These are phyloP conservation scores for Drosophila melanica DNA, from an alignment of 1,140 invertebrate genomes.

Conservation along the genomic window DNA sequence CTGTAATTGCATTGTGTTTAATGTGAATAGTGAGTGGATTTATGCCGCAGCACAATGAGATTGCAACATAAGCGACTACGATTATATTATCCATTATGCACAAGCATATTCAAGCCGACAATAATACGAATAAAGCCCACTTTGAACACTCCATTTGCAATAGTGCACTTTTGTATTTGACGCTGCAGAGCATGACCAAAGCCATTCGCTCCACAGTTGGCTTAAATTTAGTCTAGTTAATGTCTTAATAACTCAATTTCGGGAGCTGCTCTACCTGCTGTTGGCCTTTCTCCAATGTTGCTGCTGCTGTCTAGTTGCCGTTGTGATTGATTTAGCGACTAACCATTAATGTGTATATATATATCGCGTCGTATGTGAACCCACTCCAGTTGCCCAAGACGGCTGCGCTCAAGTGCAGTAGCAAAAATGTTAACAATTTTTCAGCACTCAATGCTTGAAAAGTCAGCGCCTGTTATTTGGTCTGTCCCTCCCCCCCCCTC, in stretches of 20 bases:
- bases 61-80: background rate
- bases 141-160: background rate
- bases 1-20: background rate
- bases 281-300: slow-evolving; percentile 40
- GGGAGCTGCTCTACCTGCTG: slow-evolving; percentile 51
- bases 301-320: slow-evolving; percentile 43
- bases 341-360: background rate
- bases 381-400: background rate
- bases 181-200: slow-evolving; percentile 18
- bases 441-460: slow-evolving; percentile 76
- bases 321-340: slow-evolving; percentile 73
- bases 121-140: too few relatives aligned
- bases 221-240: slow-evolving; percentile 28
- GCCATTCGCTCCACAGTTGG: slow-evolving; percentile 20
- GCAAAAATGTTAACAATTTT: slow-evolving; percentile 83
- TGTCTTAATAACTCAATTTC: slow-evolving; percentile 70
- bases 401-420: slow-evolving; percentile 73
- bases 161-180: background rate
- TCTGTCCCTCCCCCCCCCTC: background rate
- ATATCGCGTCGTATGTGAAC: background rate
- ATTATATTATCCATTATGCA: slow-evolving; percentile 12
- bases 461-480: slow-evolving; percentile 71
- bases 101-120: background rate
- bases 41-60: background rate
- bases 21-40: background rate